phyloP scores from a whole-genome alignment of 2,888 invertebrate genomes.

The Metalampra italica region DNA sequence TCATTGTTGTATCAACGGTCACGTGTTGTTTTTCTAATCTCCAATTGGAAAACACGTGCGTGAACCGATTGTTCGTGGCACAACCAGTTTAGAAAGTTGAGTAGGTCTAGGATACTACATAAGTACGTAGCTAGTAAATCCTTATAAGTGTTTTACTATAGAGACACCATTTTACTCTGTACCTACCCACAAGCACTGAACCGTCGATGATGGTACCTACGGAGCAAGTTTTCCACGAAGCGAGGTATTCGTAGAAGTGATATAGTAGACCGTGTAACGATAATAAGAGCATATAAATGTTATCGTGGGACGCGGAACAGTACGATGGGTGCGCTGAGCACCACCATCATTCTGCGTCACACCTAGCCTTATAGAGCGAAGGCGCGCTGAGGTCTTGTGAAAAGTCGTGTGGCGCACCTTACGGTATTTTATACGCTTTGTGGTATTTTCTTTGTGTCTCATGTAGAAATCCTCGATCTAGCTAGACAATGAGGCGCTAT shows the following conservation, averaged over 20 bases:
- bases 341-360: slow-evolving; percentile 5
- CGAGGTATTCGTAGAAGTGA: background rate
- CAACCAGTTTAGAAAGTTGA: too few species aligned
- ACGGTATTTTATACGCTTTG: slow-evolving; percentile 6
- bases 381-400: slow-evolving; percentile 1
- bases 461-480: slow-evolving; percentile 15
- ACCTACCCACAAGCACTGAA: too few species aligned
- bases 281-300: background rate
- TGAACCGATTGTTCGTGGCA: background rate
- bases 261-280: background rate
- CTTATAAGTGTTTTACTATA: too few species aligned
- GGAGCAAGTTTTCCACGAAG: background rate
- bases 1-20: background rate
- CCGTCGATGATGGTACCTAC: too few species aligned
- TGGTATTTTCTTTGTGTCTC: slow-evolving; percentile 19
- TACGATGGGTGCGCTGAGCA: background rate
- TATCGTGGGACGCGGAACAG: slow-evolving; percentile 9
- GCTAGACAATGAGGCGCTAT: slow-evolving; percentile 12
- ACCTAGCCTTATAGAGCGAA: slow-evolving; percentile 8
- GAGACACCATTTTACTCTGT: too few species aligned
- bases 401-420: slow-evolving; percentile 10
- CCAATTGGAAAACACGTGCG: background rate
- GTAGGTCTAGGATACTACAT: too few species aligned
- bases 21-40: slow-evolving; percentile 2
- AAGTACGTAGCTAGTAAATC: too few species aligned